These are phyloP conservation scores for Harpagifer antarcticus DNA, from an alignment of 2,797 vertebrate species.

Conservation along the genomic window DNA sequence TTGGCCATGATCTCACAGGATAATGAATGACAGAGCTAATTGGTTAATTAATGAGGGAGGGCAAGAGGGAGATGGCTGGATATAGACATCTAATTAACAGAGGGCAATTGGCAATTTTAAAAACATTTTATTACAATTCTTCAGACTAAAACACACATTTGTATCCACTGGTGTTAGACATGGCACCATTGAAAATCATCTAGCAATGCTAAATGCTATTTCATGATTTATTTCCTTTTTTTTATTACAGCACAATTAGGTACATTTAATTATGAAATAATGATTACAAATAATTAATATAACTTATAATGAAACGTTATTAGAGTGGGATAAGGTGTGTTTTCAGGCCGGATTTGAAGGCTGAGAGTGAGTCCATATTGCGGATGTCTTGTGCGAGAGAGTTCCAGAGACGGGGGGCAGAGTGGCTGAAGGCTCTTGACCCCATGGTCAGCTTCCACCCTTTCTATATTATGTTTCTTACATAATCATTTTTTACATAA, in stretches of 20 bases:
- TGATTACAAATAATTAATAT: too few relatives aligned
- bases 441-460: neutral
- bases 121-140: neutral
- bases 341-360: too few relatives aligned
- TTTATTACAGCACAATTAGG: neutral
- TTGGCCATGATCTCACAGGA: neutral
- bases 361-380: too few relatives aligned
- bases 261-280: neutral
- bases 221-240: neutral
- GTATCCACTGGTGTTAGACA: neutral
- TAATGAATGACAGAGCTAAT: constrained; percentile 15
- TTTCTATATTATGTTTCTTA: neutral
- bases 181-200: neutral
- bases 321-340: too few relatives aligned
- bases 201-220: too few relatives aligned
- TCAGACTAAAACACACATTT: neutral
- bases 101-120: neutral
- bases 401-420: too few relatives aligned
- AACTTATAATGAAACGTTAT: neutral
- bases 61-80: neutral
- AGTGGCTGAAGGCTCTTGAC: too few relatives aligned
- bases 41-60: neutral
- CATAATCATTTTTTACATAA: neutral
- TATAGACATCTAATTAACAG: neutral
- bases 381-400: too few relatives aligned